Evolutionary conservation across 2,797 vertebrate species (phyloP), one percentile per base, ranked within the genome.

Genomic region (Hapalemur alaotrensis): DNA sequence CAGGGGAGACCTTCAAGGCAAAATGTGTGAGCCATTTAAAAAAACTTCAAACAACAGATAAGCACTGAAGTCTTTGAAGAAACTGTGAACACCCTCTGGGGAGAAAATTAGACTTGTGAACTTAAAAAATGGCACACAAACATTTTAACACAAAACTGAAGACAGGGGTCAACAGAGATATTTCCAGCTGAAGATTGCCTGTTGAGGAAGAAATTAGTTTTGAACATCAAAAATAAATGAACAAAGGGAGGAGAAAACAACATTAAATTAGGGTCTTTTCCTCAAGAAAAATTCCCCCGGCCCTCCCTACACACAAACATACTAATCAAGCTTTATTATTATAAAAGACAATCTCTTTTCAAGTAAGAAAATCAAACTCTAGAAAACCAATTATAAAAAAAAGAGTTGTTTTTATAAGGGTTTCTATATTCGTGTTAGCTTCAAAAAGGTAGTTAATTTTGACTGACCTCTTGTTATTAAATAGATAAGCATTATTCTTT

Each of bases 31-130:
- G 90, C 81, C 22, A 2, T 97, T 92, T 96, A 93, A 97, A 73
- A 98, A 97, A 81, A 96, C 82, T 89, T 96, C 91, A 97, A 92
- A 93, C 73, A 93, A 85, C 52, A 98, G 92, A 97, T 89, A 98
- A 98, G 78, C 82, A 97, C 95, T 46, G 67, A 98, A 97, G 76
- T 84, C 94, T 98, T 98, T 98, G 93, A 98, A 97, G 95, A 97
- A 97, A 95, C 93, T 91, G 96, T 97, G 95, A 98, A 97, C 91
- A 98, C 84, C 85, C 97, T 98, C 97, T 98, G 95, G 95, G 95
- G 83, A 98, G 98, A 98, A 98, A 98, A 98, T 98, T 96, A 98
- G 91, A 98, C 91, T 97, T 96, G 86, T 97, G 97, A 98, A 98
- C 92, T 97, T 98, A 90, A 70, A 97, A 97, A 98, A 91, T 76